Percentiles rank a stretch among this genome's conserved stretches.
These are phyloP conservation scores for Protomyctophum bolini DNA, from an alignment of 2,113 vertebrate species.

Conservation along the genomic window DNA sequence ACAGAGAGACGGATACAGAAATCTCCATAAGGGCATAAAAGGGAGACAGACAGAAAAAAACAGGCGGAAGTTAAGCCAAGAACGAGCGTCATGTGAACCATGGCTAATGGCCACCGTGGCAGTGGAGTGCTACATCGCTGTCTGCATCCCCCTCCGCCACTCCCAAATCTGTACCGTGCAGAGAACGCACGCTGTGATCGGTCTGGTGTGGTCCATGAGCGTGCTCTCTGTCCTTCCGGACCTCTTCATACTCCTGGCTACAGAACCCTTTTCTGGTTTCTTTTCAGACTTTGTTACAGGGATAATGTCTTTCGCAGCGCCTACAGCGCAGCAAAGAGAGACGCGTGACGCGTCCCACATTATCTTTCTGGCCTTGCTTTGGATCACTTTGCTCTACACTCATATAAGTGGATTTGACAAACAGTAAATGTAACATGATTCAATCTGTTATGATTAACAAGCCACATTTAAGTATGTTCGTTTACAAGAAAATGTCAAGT, in stretches of 20 bases:
- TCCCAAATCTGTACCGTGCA: conserved; percentile 61
- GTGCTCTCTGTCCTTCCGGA: conserved; percentile 50
- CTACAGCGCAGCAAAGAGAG: conserved; percentile 48
- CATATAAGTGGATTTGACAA: too few species aligned
- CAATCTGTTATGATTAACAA: too few species aligned
- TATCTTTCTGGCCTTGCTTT: conserved; percentile 49
- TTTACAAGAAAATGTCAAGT: too few species aligned
- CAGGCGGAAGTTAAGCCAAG: too few species aligned
- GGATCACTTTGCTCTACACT: conserved; percentile 60
- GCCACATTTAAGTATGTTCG: too few species aligned
- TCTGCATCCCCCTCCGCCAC: conserved; percentile 70
- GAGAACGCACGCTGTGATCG: conserved; percentile 57
- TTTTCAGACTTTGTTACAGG: conserved; percentile 49
- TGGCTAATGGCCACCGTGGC: conserved; percentile 57
- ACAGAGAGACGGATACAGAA: too few species aligned
- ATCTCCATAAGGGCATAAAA: too few species aligned
- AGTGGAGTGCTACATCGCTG: conserved; percentile 66
- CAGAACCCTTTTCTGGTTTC: conserved; percentile 47
- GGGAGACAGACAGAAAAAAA: too few species aligned
- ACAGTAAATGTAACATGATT: too few species aligned
- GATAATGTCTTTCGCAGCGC: conserved; percentile 45
- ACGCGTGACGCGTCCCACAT: conserved; percentile 36
- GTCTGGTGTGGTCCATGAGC: conserved; percentile 59
- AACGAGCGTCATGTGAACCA: too few species aligned
- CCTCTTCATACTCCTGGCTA: conserved; percentile 59